phyloP scores from a whole-genome alignment of 1,140 invertebrate genomes.

The Macrosteles quadrilineatus region DNA sequence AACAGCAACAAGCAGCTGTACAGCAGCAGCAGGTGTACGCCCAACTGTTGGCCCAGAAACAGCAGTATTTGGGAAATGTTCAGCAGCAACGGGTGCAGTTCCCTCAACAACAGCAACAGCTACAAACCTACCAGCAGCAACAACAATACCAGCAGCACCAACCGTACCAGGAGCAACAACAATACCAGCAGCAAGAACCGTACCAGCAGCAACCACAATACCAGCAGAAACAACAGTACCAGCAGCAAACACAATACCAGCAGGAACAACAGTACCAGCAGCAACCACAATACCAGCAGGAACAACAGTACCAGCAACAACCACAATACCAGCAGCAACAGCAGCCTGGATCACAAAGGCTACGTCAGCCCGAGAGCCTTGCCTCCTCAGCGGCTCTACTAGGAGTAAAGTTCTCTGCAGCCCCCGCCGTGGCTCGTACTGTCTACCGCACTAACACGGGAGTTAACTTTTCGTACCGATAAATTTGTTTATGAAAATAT shows the following conservation, averaged over 20 bases:
- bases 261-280: too few species aligned
- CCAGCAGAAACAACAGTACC: constrained; percentile 34
- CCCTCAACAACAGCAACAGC: constrained; percentile 54
- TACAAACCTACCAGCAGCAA: constrained; percentile 48
- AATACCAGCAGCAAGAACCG: constrained; percentile 40
- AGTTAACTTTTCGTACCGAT: neutral
- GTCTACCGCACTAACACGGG: neutral
- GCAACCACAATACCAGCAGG: too few species aligned
- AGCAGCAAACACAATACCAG: too few species aligned
- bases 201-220: constrained; percentile 35
- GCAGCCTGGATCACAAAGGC: neutral
- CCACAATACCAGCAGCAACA: constrained; percentile 34
- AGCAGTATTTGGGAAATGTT: constrained; percentile 33
- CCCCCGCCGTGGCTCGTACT: neutral
- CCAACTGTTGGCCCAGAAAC: constrained; percentile 34
- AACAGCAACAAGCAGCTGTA: constrained; percentile 41
- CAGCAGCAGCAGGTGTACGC: constrained; percentile 31
- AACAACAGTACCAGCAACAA: too few species aligned
- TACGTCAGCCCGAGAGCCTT: neutral
- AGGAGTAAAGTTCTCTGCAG: constrained; percentile 24
- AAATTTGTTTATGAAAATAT: too few species aligned
- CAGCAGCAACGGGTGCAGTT: constrained; percentile 56
- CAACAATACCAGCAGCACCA: constrained; percentile 50
- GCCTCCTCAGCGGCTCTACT: neutral
- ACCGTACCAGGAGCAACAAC: constrained; percentile 30